Percentiles rank a stretch among this genome's conserved stretches.
Conservation (phyloP, 2,113 vertebrate genomes). For the Sturnira hondurensis region DNA sequence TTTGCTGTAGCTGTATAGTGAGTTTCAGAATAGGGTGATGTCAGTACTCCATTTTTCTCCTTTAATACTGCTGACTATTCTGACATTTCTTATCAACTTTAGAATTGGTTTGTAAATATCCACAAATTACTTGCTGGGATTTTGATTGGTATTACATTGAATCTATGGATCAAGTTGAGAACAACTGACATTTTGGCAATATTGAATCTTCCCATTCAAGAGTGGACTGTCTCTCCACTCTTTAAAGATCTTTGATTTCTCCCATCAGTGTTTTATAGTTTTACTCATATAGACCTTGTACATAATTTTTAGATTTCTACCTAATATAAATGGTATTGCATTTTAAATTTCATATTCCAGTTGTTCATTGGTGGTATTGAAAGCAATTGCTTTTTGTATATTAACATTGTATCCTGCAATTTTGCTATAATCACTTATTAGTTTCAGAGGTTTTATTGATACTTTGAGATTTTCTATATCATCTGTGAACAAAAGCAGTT, state of each 20-base stretch:
- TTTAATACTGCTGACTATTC: background rate
- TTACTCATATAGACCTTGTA: background rate
- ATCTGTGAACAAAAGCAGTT: background rate
- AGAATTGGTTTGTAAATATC: background rate
- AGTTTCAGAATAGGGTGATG: background rate
- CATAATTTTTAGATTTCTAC: background rate
- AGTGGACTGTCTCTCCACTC: background rate
- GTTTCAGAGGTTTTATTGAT: background rate
- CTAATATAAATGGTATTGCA: background rate
- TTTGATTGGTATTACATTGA: background rate
- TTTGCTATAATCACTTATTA: background rate
- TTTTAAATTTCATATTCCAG: background rate
- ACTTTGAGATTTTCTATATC: background rate
- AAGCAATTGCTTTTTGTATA: background rate
- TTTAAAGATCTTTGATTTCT: background rate
- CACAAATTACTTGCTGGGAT: background rate
- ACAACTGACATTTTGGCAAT: background rate
- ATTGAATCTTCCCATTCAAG: background rate
- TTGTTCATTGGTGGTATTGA: background rate
- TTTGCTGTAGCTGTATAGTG: background rate
- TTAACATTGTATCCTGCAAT: background rate
- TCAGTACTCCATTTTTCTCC: background rate
- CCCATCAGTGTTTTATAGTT: background rate
- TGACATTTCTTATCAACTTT: background rate
- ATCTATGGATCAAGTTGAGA: background rate